phyloP scores from a whole-genome alignment of 2,113 vertebrate species.

The Trichechus manatus region DNA sequence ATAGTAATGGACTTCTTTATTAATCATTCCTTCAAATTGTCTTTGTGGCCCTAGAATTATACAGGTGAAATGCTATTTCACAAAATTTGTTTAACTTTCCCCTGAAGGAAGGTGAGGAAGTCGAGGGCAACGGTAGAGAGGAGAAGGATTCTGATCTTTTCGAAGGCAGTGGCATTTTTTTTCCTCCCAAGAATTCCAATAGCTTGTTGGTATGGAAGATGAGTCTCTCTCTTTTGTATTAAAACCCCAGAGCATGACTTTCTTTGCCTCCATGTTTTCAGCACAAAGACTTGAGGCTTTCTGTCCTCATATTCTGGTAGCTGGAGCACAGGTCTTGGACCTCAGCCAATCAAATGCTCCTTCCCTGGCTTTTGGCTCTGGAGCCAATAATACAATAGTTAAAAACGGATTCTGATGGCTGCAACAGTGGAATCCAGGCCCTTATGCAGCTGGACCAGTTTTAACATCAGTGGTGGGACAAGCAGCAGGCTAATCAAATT shows the following conservation, averaged over 20 bases:
- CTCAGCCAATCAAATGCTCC: background rate
- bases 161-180: background rate
- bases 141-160: background rate
- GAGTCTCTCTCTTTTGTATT: background rate
- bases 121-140: background rate
- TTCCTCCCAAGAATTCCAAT: background rate
- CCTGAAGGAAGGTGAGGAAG: background rate
- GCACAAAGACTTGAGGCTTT: background rate
- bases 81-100: background rate
- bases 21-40: background rate
- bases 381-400: background rate
- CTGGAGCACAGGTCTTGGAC: background rate
- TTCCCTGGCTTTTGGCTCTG: background rate
- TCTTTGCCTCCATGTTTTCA: background rate
- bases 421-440: background rate
- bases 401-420: background rate
- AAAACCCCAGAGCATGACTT: background rate
- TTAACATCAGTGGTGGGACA: background rate
- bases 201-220: background rate
- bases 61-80: background rate
- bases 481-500: background rate
- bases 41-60: background rate
- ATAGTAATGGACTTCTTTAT: background rate
- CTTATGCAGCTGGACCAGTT: background rate
- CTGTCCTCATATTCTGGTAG: background rate